phyloP scores from a whole-genome alignment of 2,888 invertebrate species.

The Cyrtodaria siliqua region DNA sequence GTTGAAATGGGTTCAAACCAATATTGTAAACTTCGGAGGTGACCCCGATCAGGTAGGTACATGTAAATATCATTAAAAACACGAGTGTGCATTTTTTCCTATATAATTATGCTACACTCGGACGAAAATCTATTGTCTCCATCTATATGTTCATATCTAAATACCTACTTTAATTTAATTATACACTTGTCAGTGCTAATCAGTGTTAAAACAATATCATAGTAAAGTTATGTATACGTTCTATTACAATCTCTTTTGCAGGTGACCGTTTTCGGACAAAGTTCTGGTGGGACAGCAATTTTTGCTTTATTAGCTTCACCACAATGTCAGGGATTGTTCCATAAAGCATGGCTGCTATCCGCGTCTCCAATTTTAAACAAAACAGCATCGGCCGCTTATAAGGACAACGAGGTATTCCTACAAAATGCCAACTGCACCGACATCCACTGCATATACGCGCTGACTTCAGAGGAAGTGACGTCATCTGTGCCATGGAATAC shows the following conservation, averaged over 20 bases:
- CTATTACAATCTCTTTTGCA: no score
- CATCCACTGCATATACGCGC: constrained; percentile 53
- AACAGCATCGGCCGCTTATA: constrained; percentile 70
- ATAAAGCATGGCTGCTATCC: constrained; percentile 85
- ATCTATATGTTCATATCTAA: no score
- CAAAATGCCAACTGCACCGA: constrained; percentile 51
- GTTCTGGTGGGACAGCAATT: constrained; percentile 94
- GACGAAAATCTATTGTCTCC: no score
- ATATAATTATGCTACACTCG: no score
- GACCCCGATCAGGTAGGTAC: constrained; percentile 66
- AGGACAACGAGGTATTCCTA: constrained; percentile 75
- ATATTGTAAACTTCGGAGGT: constrained; percentile 76
- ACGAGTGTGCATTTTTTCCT: no score
- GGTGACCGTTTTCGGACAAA: constrained; percentile 94
- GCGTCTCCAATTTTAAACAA: constrained; percentile 77
- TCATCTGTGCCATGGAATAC: constrained; percentile 73
- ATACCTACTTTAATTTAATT: no score
- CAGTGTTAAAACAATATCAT: no score
- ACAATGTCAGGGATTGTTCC: constrained; percentile 89
- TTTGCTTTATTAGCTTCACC: constrained; percentile 90
- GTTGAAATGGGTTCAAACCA: constrained; percentile 73
- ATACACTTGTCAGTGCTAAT: no score
- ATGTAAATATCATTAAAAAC: background rate
- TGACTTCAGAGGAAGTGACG: constrained; percentile 70
- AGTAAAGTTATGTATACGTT: no score